Percentiles rank a stretch among this genome's conserved stretches.
Conservation (phyloP, 2,113 vertebrate species). For the Macroglossus sobrinus region DNA sequence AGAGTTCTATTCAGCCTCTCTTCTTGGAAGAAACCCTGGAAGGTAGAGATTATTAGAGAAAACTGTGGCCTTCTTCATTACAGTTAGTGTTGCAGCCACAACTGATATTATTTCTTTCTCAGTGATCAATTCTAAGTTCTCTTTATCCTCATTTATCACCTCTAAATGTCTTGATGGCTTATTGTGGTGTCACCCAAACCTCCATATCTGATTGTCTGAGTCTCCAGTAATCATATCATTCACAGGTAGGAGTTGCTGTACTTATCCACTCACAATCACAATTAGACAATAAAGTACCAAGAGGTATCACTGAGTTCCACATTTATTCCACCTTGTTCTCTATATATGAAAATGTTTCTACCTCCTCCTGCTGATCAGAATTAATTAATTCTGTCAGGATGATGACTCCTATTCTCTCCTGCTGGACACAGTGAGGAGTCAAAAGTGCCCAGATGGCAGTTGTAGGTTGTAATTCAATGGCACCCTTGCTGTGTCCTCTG, state of each 20-base stretch:
- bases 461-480: background rate
- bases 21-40: background rate
- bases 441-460: background rate
- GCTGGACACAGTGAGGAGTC: background rate
- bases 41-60: background rate
- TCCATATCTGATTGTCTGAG: background rate
- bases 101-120: background rate
- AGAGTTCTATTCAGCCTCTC: background rate
- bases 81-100: background rate
- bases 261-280: background rate
- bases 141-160: background rate
- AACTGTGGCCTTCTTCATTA: background rate
- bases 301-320: background rate
- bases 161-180: background rate
- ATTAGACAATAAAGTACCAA: background rate
- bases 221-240: background rate
- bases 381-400: background rate
- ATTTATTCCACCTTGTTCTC: background rate
- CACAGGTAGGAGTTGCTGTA: background rate
- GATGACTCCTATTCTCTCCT: background rate
- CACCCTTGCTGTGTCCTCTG: background rate
- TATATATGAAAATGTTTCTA: background rate
- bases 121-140: background rate
- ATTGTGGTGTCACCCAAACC: background rate
- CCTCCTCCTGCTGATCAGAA: background rate